Evolutionary conservation across 2,888 invertebrate genomes (phyloP), one percentile per base, ranked within the genome.

Genomic region (Amblyteles armatorius): DNA sequence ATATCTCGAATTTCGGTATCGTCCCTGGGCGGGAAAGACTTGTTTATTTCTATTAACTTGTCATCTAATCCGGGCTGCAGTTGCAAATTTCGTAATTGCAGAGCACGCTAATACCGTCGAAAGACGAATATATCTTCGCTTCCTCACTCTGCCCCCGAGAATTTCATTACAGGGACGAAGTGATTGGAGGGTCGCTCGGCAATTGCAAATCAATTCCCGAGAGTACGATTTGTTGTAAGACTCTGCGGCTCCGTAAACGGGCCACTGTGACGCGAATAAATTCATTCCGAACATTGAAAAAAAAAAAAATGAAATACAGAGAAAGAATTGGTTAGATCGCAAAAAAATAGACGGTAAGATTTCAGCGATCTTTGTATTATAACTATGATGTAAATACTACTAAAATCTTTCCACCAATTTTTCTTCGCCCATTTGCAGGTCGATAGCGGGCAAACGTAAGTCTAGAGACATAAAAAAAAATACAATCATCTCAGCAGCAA

Each of bases 1-100:
- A 91, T 90, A 80, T 79, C 90, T 87, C 84, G 72, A 69, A 88
- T 91, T 90, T 90, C 87, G 85, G 87, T 88, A 83, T 69, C 63
- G 79, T 87, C 65, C 36, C 65, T 7, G 29, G 57, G 26, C 11
- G 19, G 52, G 6, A 11, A 44, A 52, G 16, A 50, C 50, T 36
- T 3, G 48, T 76, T 80, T 50, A 71, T 71, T 67, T 44, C 68
- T 22, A 44, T 57, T 69, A 55, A 71, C 67, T 55, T 19, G 19
- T 40, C 22, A 29, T 40, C 16, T 50, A 11, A 29, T 40, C 36
- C 26, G 11, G 33, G n/a, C n/a, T 69, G 29, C 16, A 9, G 44
- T 22, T 57, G 57, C 71, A 36, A 48, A 52, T 33, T 16, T 33
- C 57, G 13, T 71, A 22, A 69, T 78, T 52, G 57, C 22, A 2